Evolutionary conservation across 64 coral and sea anemone genomes (phyloP), one percentile per base, ranked within the genome.

Genomic region (Pachyseris speciosa): DNA sequence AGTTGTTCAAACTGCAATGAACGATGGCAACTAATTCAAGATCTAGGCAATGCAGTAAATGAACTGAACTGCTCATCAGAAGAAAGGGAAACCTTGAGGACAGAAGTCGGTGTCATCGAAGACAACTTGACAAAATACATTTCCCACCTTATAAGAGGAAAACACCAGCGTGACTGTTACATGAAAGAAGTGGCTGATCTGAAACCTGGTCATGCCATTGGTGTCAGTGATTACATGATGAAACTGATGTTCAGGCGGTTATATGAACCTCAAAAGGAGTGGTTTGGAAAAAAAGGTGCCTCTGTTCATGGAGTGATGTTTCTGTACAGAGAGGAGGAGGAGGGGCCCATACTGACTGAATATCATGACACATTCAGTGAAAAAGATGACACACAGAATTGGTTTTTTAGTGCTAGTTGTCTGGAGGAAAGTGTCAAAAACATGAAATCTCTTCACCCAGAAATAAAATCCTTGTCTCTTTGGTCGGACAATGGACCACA

Each of bases 191-290:
- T 80, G 43, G 22, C 44, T 45, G 37, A 80, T 22, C 64, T 90
- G 30, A 9, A 79, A 75, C 83, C 83, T 79, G 83, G 91, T 16
- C 17, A 86, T 78, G 84, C 83, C 69, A 65, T 93, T 52, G 72
- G 75, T 45, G 91, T 93, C n/a, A 75, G 83, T 60, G 83, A 87
- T 34, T 93, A 93, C 26, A 93, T 92, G 91, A 87, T 80, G 83
- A 93, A 93, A 75, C 61, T 93, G 45, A 72, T 87, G 9, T 93
- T 87, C 28, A 74, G 43, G 22, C 52, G 86, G 77, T 61, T 55
- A 6, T 78, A 66, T 50, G 91, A 87, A 34, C 91, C 91, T 65
- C 91, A 93, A 22, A 58, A 74, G 41, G 91, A 93, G 38, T 87
- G 91, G 83, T 87, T 78, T 70, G 91, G 91, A 2, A 93, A 86